Percentiles rank a stretch among this genome's conserved stretches.
phyloP scores from a whole-genome alignment of 2,113 vertebrate genomes.

The Daubentonia madagascariensis region DNA sequence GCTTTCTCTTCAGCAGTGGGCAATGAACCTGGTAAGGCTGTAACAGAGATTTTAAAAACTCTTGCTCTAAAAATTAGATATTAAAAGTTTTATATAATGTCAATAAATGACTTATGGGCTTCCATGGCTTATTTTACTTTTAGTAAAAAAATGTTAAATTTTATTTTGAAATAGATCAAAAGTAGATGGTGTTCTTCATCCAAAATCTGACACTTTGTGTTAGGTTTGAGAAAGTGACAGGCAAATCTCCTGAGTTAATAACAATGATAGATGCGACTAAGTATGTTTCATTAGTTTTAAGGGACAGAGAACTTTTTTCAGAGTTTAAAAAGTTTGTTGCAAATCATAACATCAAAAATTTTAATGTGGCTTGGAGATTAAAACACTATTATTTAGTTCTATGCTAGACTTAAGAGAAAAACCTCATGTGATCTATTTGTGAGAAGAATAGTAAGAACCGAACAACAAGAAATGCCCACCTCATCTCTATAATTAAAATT shows the following conservation, averaged over 20 bases:
- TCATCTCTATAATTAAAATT: not conserved
- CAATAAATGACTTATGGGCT: not conserved
- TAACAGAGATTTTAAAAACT: slow-evolving; percentile 69
- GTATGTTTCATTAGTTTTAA: not conserved
- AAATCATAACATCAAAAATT: not conserved
- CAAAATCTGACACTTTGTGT: not conserved
- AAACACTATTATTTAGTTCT: not conserved
- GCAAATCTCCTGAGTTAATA: not conserved
- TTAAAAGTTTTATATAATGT: slow-evolving; percentile 57
- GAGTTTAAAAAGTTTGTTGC: not conserved
- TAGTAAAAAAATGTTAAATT: not conserved
- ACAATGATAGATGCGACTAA: not conserved
- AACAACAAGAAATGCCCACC: not conserved
- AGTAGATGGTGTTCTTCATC: not conserved
- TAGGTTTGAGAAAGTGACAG: not conserved
- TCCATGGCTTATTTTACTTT: not conserved
- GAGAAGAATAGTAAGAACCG: not conserved
- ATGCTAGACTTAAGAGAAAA: not conserved
- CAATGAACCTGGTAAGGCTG: no score
- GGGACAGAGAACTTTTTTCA: not conserved
- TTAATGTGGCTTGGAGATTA: not conserved
- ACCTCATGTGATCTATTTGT: not conserved
- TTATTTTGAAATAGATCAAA: slow-evolving; percentile 7
- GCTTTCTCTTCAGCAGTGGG: no score
- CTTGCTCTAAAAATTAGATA: slow-evolving; percentile 74